These are phyloP conservation scores for Sminthurinus signatus DNA, from an alignment of 1,140 invertebrate genomes.

Conservation along the genomic window DNA sequence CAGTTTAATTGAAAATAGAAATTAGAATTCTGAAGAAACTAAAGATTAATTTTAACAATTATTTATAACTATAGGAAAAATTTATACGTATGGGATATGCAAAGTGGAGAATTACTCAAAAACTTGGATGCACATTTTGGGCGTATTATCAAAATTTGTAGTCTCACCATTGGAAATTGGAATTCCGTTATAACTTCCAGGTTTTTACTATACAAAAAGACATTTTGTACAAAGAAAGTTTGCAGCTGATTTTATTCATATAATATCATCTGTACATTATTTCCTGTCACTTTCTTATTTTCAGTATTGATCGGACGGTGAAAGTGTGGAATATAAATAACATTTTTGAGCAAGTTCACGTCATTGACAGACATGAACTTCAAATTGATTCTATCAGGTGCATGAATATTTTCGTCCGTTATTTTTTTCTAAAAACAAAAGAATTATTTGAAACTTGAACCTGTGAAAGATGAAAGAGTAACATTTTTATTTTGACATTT, in stretches of 20 bases:
- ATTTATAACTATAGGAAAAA: too few relatives aligned
- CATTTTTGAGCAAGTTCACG: conserved; percentile 94
- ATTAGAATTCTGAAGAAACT: not conserved
- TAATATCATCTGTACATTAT: too few relatives aligned
- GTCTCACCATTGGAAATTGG: conserved; percentile 78
- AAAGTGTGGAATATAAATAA: conserved; percentile 99
- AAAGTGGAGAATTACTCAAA: conserved; percentile 73
- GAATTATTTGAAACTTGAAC: too few relatives aligned
- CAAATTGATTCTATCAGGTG: conserved; percentile 88
- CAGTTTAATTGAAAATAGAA: too few relatives aligned
- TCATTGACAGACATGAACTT: conserved; percentile 90
- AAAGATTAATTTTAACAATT: not conserved
- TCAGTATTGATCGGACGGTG: conserved; percentile 93
- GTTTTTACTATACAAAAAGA: too few relatives aligned
- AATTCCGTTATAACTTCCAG: conserved; percentile 93
- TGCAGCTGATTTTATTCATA: too few relatives aligned
- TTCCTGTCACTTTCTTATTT: too few relatives aligned
- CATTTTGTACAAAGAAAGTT: too few relatives aligned
- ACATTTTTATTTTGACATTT: too few relatives aligned
- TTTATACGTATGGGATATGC: conserved; percentile 88
- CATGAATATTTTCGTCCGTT: conserved; percentile 4
- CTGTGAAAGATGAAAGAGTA: too few relatives aligned
- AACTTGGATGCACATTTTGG: conserved; percentile 94
- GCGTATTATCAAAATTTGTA: conserved; percentile 83
- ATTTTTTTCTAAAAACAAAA: not conserved